phyloP scores from a whole-genome alignment of 2,888 invertebrate species.

The Aphrophora alni region DNA sequence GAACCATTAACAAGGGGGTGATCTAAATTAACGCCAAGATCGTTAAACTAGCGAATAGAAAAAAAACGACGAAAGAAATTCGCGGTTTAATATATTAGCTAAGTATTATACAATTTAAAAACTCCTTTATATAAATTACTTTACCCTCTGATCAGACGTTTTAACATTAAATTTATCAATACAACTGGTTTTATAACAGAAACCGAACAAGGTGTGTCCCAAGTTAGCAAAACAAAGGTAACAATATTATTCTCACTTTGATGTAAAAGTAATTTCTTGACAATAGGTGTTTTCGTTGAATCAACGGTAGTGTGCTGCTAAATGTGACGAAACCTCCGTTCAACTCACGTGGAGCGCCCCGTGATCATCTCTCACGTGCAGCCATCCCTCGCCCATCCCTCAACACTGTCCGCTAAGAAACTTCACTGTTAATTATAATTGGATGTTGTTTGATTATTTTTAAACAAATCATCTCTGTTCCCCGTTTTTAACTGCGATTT shows the following conservation, averaged over 20 bases:
- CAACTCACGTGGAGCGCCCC: slow-evolving; percentile 56
- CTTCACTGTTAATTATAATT: background rate
- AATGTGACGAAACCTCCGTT: slow-evolving; percentile 50
- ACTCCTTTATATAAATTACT: no score
- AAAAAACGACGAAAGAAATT: no score
- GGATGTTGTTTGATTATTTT: slow-evolving; percentile 9
- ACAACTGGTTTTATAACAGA: background rate
- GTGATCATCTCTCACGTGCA: slow-evolving; percentile 59
- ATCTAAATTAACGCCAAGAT: no score
- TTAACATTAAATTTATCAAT: no score
- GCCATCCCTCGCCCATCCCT: slow-evolving; percentile 58
- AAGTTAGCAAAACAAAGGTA: no score
- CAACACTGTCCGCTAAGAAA: slow-evolving; percentile 46
- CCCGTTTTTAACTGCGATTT: background rate
- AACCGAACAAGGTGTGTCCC: background rate
- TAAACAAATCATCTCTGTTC: background rate
- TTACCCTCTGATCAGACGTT: no score
- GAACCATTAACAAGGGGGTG: no score
- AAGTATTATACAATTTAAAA: no score
- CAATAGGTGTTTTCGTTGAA: background rate
- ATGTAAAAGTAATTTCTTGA: background rate
- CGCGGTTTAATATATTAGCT: no score
- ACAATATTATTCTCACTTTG: no score
- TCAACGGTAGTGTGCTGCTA: background rate
- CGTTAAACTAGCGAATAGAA: no score